Percentiles rank a stretch among this genome's conserved stretches.
Evolutionary conservation across 2,113 vertebrate species (phyloP).

Genomic region (Nansenia antarctica): DNA sequence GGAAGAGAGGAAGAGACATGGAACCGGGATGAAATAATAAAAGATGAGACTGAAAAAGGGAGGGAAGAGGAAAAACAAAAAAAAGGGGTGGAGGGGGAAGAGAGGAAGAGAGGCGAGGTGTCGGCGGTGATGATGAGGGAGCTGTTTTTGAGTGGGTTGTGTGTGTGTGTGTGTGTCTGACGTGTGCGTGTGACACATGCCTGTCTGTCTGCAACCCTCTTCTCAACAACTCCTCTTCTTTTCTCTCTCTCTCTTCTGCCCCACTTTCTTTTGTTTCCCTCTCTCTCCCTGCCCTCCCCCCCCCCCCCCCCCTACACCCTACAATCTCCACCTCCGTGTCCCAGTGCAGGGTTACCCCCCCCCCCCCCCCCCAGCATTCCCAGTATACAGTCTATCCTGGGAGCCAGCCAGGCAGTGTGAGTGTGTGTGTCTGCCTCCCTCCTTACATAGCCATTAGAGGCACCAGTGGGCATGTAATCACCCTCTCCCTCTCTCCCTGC

Average conservation of each 20-base stretch:
- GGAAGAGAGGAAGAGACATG: neutral
- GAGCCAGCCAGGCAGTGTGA: too few relatives aligned
- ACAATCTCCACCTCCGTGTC: too few relatives aligned
- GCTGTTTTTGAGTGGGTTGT: neutral
- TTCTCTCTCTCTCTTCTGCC: neutral
- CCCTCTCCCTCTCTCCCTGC: constrained; percentile 29
- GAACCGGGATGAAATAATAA: too few relatives aligned
- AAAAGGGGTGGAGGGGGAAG: neutral
- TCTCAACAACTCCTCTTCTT: neutral
- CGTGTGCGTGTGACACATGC: too few relatives aligned
- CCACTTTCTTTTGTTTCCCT: neutral
- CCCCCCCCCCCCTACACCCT: too few relatives aligned
- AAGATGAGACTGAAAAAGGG: neutral
- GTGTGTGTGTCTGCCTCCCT: constrained; percentile 55
- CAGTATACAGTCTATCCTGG: neutral
- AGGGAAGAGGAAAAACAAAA: neutral
- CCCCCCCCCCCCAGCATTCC: too few relatives aligned
- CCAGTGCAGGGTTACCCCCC: too few relatives aligned
- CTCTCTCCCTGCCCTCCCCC: too few relatives aligned
- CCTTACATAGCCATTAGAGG: constrained; percentile 78
- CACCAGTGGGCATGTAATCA: constrained; percentile 79
- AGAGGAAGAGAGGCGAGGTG: neutral
- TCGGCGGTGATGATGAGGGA: neutral
- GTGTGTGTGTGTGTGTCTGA: too few relatives aligned
- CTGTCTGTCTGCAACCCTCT: too few relatives aligned